Evolutionary conservation across 2,797 vertebrate genomes (phyloP), one percentile per base, ranked within the genome.

Genomic region (Florisuga fusca): DNA sequence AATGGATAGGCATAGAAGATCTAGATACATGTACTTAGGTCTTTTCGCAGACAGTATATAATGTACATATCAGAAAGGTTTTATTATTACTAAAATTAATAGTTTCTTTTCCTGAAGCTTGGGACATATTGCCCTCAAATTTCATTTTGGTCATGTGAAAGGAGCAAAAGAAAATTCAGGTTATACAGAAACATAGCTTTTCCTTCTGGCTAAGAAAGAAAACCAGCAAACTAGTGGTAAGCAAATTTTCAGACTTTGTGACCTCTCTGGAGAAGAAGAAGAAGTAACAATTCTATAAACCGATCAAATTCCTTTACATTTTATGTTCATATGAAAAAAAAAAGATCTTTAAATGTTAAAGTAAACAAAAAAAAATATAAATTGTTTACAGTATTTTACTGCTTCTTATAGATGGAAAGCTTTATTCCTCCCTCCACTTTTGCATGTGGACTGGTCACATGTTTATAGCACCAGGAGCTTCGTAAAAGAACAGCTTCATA

Each of bases 1-100:
- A 84, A 69, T 19, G 46, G 5, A 69, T 3, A 64, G 26, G 2
- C 9, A 72, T 9, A 53, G 10, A 73, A 50, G 7, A 57, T 21
- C 14, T 33, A 77, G 26, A 93, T 66, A 74, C 15, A 79, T 77
- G 83, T 13, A 88, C 25, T 64, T 29, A 59, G 62, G 10, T 12
- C 87, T 87, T 57, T 90, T 95, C 79, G 80, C 31, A 64, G 77
- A 87, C 48, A 89, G 38, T 62, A 74, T 15, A 34, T 73, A 96
- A 89, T 10, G 19, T 87, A 94, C 84, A 93, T 77, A 68, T 97
- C 74, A 96, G 38, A 87, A 64, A 77, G 46, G 58, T 54, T 94
- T 93, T 95, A 59, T 23, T 87, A 63, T 68, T 85, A 71, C 46
- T 93, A 80, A 92, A 94, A 92, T 79, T 92, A 94, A 81, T 69